Evolutionary conservation across 64 coral and sea anemone species (phyloP).

Genomic region (Cladopsammia gracilis): DNA sequence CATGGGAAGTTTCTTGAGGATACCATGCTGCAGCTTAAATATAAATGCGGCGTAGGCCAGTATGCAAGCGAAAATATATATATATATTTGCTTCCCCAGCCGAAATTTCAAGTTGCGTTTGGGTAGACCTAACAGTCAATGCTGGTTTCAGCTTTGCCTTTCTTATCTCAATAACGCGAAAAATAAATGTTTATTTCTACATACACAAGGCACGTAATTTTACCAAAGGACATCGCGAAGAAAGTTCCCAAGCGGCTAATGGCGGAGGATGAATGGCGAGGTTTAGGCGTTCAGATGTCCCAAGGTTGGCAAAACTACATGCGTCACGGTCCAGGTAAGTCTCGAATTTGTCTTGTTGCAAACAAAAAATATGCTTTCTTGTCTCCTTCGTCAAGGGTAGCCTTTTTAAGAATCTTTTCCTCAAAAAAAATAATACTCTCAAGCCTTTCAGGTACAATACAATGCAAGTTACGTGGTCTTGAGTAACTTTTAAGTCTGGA

Average conservation of each 20-base stretch:
- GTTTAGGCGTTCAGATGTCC: slow-evolving; percentile 91
- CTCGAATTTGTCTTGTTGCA: background rate
- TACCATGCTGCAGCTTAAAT: too few relatives aligned
- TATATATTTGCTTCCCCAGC: too few relatives aligned
- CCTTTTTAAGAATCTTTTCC: too few relatives aligned
- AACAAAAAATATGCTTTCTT: background rate
- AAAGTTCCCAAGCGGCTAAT: slow-evolving; percentile 86
- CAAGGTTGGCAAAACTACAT: slow-evolving; percentile 96
- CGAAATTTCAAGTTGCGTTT: too few relatives aligned
- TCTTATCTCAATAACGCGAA: background rate
- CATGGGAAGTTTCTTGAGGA: too few relatives aligned
- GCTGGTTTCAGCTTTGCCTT: background rate
- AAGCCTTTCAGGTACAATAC: too few relatives aligned
- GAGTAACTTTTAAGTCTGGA: too few relatives aligned
- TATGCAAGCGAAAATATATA: background rate
- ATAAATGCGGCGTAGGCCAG: too few relatives aligned
- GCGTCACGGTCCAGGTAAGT: slow-evolving; percentile 89
- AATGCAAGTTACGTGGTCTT: too few relatives aligned
- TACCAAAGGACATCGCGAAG: slow-evolving; percentile 89
- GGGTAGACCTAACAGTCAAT: too few relatives aligned
- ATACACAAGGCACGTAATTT: slow-evolving; percentile 89
- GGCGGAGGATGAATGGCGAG: slow-evolving; percentile 92
- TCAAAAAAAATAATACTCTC: too few relatives aligned
- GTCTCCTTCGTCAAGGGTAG: background rate
- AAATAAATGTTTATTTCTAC: background rate